These are phyloP conservation scores for Nipponia nippon DNA, from an alignment of 2,113 vertebrate species.

Conservation along the genomic window DNA sequence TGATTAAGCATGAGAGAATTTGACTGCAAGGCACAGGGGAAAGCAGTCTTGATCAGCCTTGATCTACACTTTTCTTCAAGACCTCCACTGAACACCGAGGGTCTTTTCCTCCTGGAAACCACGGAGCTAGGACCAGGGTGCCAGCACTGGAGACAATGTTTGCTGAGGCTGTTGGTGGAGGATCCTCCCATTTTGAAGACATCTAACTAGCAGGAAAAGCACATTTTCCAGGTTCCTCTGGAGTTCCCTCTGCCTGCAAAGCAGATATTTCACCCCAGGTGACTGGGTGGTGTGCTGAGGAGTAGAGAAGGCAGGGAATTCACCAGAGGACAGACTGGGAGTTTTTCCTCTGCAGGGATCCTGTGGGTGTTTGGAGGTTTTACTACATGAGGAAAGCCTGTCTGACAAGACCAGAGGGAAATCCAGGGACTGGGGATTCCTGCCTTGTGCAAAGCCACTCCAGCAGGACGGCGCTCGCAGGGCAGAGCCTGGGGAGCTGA, in stretches of 20 bases:
- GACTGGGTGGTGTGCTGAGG: not conserved
- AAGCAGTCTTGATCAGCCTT: not conserved
- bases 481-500: not conserved
- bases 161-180: not conserved
- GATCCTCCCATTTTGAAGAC: not conserved
- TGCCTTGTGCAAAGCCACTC: not conserved
- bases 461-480: not conserved
- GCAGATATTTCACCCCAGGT: not conserved
- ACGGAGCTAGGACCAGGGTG: not conserved
- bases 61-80: not conserved
- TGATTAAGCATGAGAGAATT: not conserved
- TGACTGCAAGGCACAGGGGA: not conserved
- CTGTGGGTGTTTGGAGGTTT: not conserved
- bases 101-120: not conserved
- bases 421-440: not conserved
- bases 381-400: not conserved
- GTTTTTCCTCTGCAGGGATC: not conserved
- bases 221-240: not conserved
- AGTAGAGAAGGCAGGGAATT: not conserved
- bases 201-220: not conserved
- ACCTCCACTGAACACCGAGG: not conserved
- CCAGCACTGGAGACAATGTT: not conserved
- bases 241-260: not conserved
- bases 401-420: not conserved
- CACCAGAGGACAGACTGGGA: not conserved